Evolutionary conservation across 2,113 vertebrate genomes (phyloP).

Genomic region (Mesitornis unicolor): DNA sequence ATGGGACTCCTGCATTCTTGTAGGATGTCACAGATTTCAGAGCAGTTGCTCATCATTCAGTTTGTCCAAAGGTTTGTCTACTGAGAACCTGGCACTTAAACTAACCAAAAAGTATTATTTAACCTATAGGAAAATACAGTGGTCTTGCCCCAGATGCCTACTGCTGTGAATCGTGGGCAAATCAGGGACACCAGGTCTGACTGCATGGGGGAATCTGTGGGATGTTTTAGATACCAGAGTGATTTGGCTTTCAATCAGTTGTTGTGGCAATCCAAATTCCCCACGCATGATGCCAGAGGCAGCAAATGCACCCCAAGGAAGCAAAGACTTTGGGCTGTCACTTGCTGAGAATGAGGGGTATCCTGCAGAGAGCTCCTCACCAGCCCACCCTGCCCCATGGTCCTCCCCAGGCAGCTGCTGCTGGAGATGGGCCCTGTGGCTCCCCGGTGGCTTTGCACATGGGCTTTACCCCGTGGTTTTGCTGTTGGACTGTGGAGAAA

Average conservation of each 20-base stretch:
- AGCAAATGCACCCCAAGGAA: fast-evolving
- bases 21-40: neutral
- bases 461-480: neutral
- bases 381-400: neutral
- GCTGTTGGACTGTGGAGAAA: neutral
- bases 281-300: fast-evolving
- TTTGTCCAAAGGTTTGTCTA: neutral
- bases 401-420: neutral
- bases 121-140: neutral
- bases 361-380: neutral
- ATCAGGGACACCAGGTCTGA: neutral
- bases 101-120: neutral
- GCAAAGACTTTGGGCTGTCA: neutral
- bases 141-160: neutral
- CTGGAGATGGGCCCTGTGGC: fast-evolving
- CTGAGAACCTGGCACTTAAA: neutral
- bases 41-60: neutral
- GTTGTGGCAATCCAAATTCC: neutral
- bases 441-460: neutral
- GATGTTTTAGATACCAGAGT: neutral
- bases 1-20: neutral
- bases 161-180: neutral
- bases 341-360: neutral
- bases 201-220: neutral
- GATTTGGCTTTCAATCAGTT: neutral